Percentiles rank a stretch among this genome's conserved stretches.
These are phyloP conservation scores for Brachionus rotundiformis DNA, from an alignment of 1,140 invertebrate genomes.

Conservation along the genomic window DNA sequence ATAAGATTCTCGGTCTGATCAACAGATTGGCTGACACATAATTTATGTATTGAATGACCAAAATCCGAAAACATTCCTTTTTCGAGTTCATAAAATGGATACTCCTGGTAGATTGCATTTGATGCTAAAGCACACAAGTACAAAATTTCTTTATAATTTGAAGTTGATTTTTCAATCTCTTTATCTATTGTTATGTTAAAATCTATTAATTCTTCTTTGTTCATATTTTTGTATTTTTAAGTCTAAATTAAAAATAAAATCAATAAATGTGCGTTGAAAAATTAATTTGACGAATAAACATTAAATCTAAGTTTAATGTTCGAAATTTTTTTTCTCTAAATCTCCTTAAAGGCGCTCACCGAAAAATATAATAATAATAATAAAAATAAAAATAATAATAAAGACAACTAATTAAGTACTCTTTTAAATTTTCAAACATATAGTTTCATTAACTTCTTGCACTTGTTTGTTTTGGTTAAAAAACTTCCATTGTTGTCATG, in stretches of 20 bases:
- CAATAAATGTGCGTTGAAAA: no score
- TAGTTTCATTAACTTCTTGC: no score
- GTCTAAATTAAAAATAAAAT: neutral
- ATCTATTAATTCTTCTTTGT: neutral
- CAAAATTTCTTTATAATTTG: slow-evolving; percentile 13
- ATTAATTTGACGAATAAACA: no score
- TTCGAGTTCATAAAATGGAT: neutral
- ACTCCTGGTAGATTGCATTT: neutral
- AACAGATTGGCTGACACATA: neutral
- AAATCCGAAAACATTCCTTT: neutral
- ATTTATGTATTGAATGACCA: neutral
- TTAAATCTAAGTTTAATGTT: no score
- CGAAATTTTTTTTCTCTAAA: no score
- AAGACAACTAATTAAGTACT: no score
- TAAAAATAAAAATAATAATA: no score
- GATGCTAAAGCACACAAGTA: slow-evolving; percentile 13
- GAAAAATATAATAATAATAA: no score
- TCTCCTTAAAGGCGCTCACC: no score
- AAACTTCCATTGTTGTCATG: no score
- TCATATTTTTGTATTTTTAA: neutral
- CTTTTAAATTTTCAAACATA: no score
- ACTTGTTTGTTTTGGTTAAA: no score
- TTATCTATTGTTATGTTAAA: neutral
- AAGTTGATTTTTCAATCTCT: neutral
- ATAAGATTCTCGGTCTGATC: neutral